phyloP scores from a whole-genome alignment of 1,140 invertebrate genomes.

The Planococcus citri region DNA sequence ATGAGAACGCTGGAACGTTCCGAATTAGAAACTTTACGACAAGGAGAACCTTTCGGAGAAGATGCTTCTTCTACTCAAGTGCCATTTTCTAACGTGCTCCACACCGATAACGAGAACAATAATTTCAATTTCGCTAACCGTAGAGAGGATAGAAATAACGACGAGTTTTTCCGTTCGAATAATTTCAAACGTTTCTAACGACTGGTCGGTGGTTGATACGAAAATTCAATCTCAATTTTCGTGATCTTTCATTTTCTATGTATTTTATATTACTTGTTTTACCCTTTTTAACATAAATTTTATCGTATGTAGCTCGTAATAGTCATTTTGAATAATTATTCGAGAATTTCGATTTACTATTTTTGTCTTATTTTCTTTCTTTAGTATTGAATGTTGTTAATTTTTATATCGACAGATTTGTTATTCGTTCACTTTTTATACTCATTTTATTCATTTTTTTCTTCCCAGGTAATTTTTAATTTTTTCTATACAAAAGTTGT shows the following conservation, averaged over 20 bases:
- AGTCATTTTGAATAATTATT: no score
- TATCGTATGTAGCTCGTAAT: no score
- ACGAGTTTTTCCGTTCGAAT: neutral
- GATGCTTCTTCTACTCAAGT: neutral
- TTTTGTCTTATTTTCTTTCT: neutral
- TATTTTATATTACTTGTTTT: neutral
- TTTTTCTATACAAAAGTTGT: neutral
- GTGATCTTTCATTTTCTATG: neutral
- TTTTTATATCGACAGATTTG: neutral
- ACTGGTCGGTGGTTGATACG: neutral
- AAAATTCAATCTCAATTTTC: neutral
- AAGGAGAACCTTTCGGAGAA: neutral
- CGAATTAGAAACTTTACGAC: neutral
- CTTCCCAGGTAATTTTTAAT: neutral
- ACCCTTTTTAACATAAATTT: no score
- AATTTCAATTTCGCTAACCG: neutral
- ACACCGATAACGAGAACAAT: neutral
- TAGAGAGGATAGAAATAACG: neutral
- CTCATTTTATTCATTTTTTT: neutral
- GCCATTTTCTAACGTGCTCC: neutral
- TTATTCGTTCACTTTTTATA: neutral
- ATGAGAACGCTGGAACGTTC: slow-evolving; percentile 1
- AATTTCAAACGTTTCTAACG: neutral
- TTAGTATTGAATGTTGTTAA: neutral
- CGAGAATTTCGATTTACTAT: no score